Evolutionary conservation across 2,113 vertebrate genomes (phyloP).

Genomic region (Calidris pugnax): DNA sequence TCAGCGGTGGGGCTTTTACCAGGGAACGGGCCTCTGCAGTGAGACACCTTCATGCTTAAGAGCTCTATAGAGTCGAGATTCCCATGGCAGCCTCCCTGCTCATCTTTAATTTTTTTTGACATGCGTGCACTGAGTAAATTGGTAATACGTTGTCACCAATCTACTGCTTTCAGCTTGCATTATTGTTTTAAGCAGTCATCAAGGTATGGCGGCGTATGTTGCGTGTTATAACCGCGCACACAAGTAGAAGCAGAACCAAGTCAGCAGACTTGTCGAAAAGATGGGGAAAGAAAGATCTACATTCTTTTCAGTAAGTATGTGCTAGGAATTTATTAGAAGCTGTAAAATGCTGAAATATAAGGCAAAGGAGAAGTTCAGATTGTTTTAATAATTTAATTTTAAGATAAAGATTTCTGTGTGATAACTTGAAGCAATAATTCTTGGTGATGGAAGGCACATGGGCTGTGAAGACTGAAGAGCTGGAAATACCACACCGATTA

Average conservation of each 20-base stretch:
- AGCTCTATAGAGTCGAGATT: background rate
- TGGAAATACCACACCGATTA: background rate
- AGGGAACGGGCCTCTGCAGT: background rate
- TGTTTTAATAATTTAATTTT: constrained; percentile 15
- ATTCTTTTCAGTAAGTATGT: background rate
- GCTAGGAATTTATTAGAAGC: background rate
- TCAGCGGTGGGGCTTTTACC: background rate
- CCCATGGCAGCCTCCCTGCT: background rate
- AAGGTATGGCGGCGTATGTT: background rate
- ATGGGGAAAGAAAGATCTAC: background rate
- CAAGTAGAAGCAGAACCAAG: background rate
- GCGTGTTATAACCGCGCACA: accelerated
- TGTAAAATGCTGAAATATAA: constrained; percentile 9
- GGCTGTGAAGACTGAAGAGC: background rate
- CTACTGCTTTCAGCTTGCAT: constrained; percentile 12
- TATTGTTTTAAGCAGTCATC: background rate
- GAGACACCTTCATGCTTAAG: background rate
- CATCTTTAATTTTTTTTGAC: background rate
- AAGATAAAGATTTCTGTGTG: background rate
- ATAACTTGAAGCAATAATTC: constrained; percentile 1
- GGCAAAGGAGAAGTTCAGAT: background rate
- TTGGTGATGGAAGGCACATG: background rate
- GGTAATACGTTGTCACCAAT: background rate
- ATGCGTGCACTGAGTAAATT: background rate
- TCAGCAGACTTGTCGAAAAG: background rate